Conservation (phyloP, 2,797 vertebrate genomes). For the Pseudomugil tenellus region DNA sequence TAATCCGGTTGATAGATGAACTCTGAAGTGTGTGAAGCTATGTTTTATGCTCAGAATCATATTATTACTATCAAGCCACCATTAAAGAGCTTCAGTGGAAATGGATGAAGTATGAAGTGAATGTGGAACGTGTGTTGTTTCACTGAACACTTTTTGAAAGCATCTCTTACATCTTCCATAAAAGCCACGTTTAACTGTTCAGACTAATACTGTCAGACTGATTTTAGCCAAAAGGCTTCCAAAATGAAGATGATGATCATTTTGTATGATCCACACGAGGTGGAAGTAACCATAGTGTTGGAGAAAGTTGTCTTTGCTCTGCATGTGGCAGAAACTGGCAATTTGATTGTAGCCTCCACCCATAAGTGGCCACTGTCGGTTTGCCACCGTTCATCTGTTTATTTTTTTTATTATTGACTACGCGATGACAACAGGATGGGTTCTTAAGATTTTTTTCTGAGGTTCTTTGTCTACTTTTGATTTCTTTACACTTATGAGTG, state of each 20-base stretch:
- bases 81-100: background rate
- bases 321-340: slow-evolving; percentile 10
- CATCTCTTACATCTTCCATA: background rate
- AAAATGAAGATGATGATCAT: background rate
- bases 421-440: too few species aligned
- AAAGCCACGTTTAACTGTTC: background rate
- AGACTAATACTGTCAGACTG: background rate
- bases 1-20: background rate
- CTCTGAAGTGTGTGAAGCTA: background rate
- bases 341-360: background rate
- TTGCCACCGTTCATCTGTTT: too few species aligned
- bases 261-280: slow-evolving; percentile 16
- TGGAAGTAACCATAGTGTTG: slow-evolving; percentile 1
- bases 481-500: too few species aligned
- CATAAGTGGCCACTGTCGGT: too few species aligned
- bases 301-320: background rate
- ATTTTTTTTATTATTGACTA: too few species aligned
- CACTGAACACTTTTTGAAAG: background rate
- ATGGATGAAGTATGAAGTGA: background rate
- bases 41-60: background rate
- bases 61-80: background rate
- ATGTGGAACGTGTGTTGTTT: background rate
- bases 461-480: too few species aligned
- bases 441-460: too few species aligned
- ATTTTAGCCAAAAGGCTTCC: slow-evolving; percentile 6